Base-by-base conservation (phyloP, 1,140 invertebrate genomes). In the Tigriopus japonicus region DNA sequence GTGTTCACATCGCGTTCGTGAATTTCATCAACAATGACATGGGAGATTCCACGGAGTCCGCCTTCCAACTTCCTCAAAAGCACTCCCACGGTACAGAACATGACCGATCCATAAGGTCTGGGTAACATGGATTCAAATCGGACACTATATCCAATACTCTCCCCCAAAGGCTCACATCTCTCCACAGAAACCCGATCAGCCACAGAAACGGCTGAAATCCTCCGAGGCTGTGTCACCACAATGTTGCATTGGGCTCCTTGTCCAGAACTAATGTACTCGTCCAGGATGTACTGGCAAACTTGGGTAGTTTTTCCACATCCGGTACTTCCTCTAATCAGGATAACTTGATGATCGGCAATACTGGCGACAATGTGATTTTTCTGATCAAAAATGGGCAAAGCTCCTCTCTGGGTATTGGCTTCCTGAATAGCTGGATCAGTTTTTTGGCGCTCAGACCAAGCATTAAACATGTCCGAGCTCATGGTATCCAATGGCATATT, bases 1-100 rank as follows among this genome's bases (percentile, higher is more conserved):
- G 86, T 89, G 71, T 96, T 95, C 0, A 93, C 86, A 71, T 98
- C 93, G 43, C 94, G 75, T 71, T 98, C 93, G 68, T 98, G 94
- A 63, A 98, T 91, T 77, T 98, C 95, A 73, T 98, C 95, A 24
- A 96, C 84, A 51, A 92, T 85, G 0, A 92, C 86, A 67, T 93
- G 89, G 6, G 86, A 89, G 10, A 93, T 83, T 0, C 88, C 88
- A 59, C 87, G 72, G 1, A 93, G 70, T 1, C 88, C 87, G 7
- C 78, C 80, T 72, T 92, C 87, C 5, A 98, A 73, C 70, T 94
- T 96, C 64, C 92, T 78, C 23, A 98, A 70, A 14, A 98, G 70
- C 0, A 98, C 92, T 28, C 87, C 87, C 15, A 91, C 84, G 1
- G 94, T 98, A 68, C 94, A 98, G 70, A 97, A 98, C 68, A 97